These are phyloP conservation scores for Prorops nasuta DNA, from an alignment of 1,140 invertebrate genomes.

Conservation along the genomic window DNA sequence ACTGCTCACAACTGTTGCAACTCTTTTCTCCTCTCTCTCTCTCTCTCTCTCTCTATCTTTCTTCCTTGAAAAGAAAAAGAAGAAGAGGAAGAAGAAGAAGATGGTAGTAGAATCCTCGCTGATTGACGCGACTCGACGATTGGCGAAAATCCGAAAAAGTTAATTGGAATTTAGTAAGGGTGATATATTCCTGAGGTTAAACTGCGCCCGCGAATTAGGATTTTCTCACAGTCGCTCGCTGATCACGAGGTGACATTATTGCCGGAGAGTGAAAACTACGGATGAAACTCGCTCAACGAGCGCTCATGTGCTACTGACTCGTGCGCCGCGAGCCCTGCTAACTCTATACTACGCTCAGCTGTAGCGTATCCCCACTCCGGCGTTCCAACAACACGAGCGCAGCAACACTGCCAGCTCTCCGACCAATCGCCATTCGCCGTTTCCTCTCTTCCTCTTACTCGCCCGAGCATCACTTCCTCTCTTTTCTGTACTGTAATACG, in stretches of 20 bases:
- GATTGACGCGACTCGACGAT: no score
- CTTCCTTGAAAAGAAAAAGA: no score
- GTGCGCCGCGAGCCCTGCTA: constrained; percentile 25
- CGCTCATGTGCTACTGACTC: constrained; percentile 54
- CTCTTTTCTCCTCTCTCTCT: background rate
- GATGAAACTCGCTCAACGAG: constrained; percentile 46
- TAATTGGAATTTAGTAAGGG: no score
- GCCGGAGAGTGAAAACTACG: constrained; percentile 17
- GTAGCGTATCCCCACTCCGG: constrained; percentile 31
- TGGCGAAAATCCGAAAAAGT: no score
- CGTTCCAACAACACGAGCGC: constrained; percentile 10
- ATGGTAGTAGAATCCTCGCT: no score
- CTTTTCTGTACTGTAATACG: constrained; percentile 30
- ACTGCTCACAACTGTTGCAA: no score
- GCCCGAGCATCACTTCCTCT: no score
- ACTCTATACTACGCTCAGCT: constrained; percentile 50
- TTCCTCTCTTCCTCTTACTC: constrained; percentile 21
- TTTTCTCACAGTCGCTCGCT: constrained; percentile 31
- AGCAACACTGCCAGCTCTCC: constrained; percentile 12
- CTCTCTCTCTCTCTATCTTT: background rate
- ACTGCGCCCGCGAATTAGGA: background rate
- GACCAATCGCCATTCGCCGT: constrained; percentile 27
- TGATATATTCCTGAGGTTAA: no score
- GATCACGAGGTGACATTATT: constrained; percentile 39
- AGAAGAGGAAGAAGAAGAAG: no score